These are phyloP conservation scores for Halcyon chelicuti DNA, from an alignment of 2,797 vertebrate species.

Conservation along the genomic window DNA sequence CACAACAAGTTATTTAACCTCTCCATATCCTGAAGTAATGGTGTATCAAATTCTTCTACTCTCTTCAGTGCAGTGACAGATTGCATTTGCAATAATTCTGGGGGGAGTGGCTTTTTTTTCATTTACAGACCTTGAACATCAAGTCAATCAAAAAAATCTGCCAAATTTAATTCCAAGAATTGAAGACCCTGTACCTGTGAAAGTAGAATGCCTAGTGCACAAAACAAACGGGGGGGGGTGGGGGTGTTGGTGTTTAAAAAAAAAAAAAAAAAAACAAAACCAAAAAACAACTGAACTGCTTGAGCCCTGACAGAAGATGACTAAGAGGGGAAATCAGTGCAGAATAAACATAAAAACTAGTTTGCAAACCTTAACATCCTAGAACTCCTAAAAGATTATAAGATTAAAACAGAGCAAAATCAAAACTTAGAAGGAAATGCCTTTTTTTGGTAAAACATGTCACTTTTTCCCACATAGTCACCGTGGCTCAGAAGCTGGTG, in stretches of 20 bases:
- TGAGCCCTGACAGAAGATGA: background rate
- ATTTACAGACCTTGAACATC: background rate
- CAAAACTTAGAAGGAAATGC: background rate
- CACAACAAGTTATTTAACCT: background rate
- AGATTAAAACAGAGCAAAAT: background rate
- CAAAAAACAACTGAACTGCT: background rate
- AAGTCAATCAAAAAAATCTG: background rate
- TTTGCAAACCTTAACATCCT: background rate
- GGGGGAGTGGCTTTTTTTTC: background rate
- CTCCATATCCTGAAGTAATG: background rate
- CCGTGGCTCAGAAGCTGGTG: background rate
- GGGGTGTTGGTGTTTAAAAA: no score
- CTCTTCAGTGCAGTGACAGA: background rate
- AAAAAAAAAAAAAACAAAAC: background rate
- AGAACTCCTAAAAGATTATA: background rate
- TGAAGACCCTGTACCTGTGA: background rate
- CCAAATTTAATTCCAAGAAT: background rate
- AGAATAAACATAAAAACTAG: background rate
- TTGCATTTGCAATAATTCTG: background rate
- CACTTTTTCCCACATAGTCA: background rate
- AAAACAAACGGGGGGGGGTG: background rate
- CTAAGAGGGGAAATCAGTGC: background rate
- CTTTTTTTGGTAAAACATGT: background rate
- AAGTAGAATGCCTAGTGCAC: background rate
- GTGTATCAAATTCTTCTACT: background rate